Percentiles rank a stretch among this genome's conserved stretches.
These are phyloP conservation scores for Stercorarius parasiticus DNA, from an alignment of 2,113 vertebrate species.

Conservation along the genomic window DNA sequence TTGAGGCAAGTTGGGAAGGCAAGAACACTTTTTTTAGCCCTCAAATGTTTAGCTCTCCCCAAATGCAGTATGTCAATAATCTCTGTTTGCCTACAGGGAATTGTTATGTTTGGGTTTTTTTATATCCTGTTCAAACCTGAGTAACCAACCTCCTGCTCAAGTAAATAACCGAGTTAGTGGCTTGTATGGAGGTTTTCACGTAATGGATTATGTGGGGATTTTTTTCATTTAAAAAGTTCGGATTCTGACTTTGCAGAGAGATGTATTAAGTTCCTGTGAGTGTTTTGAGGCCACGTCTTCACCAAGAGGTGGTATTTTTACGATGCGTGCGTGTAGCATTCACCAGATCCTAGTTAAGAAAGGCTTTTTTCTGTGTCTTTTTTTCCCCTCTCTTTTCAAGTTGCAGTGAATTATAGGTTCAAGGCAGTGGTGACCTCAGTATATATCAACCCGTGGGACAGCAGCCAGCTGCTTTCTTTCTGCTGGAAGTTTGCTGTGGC, in stretches of 20 bases:
- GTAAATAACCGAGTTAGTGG: background rate
- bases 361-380: background rate
- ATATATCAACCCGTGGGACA: background rate
- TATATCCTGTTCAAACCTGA: background rate
- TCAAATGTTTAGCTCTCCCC: background rate
- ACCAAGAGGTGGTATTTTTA: background rate
- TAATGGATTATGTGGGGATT: background rate
- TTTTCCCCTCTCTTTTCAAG: background rate
- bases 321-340: rapidly evolving
- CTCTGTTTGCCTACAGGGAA: background rate
- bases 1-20: background rate
- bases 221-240: background rate
- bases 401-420: background rate
- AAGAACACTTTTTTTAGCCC: background rate
- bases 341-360: background rate
- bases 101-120: background rate
- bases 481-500: background rate
- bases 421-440: background rate
- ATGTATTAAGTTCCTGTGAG: background rate
- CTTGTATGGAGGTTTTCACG: background rate
- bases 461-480: background rate
- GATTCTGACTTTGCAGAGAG: background rate
- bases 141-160: background rate
- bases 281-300: background rate
- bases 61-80: background rate